Evolutionary conservation across 2,888 invertebrate genomes (phyloP), one percentile per base, ranked within the genome.

Genomic region (Drymonia ruficornis): DNA sequence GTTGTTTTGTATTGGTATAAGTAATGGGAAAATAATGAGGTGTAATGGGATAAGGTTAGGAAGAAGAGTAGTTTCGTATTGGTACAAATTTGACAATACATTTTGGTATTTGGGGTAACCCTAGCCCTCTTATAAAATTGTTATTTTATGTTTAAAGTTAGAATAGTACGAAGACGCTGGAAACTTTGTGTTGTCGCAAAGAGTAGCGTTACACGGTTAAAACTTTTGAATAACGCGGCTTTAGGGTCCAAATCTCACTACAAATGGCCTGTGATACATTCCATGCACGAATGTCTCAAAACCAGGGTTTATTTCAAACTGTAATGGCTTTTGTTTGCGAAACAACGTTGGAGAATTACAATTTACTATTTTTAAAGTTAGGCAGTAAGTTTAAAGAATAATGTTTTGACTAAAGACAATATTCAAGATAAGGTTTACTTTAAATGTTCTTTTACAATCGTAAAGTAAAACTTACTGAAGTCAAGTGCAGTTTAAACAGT

Each of bases 131-230:
- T 8, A 71, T 72, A 69, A 75, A 73, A 74, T 68, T 63, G 63
- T 59, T 70, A 69, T 70, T 74, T 76, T 77, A 78, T 70, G 68
- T 57, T 59, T 54, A 63, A 76, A 77, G 60, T 78, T 78, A 50
- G 56, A 62, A 55, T 55, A 51, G 55, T 51, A 52, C 63, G 55
- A 66, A 68, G 65, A 52, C 56, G 54, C 47, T 58, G 49, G 49
- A 63, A 72, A 75, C 67, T 76, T 69, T 58, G 66, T 67, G 58
- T 65, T 61, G 65, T 62, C 61, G 64, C 60, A 58, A 44, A 52
- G 55, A 63, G 65, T 60, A 58, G 63, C 62, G 56, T 50, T 61
- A 52, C 55, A 52, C 51, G n/a, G 13, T 36, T 61, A 29, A 56
- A 67, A 70, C 59, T 70, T 63, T 63, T 61, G 52, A 65, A 63